Conservation (phyloP, 2,113 vertebrate genomes). For the Pagrus major region DNA sequence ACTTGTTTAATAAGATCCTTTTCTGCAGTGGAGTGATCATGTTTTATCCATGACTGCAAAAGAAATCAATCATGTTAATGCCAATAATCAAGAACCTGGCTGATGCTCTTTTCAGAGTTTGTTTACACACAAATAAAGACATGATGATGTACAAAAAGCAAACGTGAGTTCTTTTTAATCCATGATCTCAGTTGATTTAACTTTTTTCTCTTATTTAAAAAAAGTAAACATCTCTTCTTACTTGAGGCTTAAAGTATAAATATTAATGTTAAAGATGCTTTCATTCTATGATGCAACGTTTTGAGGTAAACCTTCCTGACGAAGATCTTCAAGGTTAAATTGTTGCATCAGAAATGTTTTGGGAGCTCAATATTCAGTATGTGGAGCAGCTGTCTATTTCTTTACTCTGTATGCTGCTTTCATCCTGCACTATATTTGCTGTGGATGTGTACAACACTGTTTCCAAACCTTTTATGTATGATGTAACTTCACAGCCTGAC, state of each 20-base stretch:
- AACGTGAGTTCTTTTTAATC: neutral
- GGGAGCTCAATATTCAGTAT: neutral
- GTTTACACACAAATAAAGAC: slow-evolving; percentile 85
- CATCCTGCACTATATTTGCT: neutral
- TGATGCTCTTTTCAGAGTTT: slow-evolving; percentile 81
- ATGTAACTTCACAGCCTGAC: neutral
- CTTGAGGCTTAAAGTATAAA: neutral
- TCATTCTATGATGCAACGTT: neutral
- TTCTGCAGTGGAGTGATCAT: slow-evolving; percentile 58
- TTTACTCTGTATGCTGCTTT: neutral
- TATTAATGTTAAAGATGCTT: neutral
- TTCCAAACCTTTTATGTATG: neutral
- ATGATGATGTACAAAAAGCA: slow-evolving; percentile 65
- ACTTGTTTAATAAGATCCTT: slow-evolving; percentile 36
- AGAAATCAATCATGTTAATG: slow-evolving; percentile 71
- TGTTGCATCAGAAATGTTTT: slow-evolving; percentile 7
- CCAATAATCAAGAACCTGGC: slow-evolving; percentile 73
- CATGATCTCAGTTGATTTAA: no score
- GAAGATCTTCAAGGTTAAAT: neutral
- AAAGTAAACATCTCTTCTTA: neutral
- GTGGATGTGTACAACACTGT: neutral
- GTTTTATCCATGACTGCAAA: slow-evolving; percentile 75
- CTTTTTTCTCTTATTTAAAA: neutral
- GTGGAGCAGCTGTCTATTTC: neutral
- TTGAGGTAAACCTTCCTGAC: neutral